phyloP scores from a whole-genome alignment of 2,113 vertebrate species.

The Erythrolamprus reginae region DNA sequence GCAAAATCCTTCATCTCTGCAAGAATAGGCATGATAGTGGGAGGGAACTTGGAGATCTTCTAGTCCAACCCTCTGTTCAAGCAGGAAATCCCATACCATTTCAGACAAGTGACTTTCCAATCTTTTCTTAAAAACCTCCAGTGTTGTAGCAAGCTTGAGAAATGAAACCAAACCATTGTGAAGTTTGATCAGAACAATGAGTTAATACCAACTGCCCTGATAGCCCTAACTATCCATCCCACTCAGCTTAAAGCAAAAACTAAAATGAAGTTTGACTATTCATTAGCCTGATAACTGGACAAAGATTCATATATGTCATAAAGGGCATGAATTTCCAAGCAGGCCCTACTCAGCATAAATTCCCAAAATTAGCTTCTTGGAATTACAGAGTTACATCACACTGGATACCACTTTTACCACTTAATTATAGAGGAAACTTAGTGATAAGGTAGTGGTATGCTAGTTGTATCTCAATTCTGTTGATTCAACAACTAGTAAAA shows the following conservation, averaged over 20 bases:
- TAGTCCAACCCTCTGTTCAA: background rate
- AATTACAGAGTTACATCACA: background rate
- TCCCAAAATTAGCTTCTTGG: background rate
- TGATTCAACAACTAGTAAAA: background rate
- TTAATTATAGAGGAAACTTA: background rate
- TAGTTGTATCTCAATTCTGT: background rate
- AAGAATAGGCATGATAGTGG: background rate
- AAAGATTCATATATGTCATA: background rate
- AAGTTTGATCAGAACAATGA: background rate
- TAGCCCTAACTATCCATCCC: background rate
- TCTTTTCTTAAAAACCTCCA: background rate
- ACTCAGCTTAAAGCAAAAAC: background rate
- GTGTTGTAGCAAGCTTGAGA: background rate
- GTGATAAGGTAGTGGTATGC: background rate
- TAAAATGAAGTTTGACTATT: background rate
- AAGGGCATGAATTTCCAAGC: background rate
- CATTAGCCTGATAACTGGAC: background rate
- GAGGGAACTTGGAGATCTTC: background rate
- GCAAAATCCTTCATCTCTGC: background rate
- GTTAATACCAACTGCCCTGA: background rate
- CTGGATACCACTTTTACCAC: background rate
- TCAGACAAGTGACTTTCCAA: background rate
- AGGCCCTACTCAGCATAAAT: background rate
- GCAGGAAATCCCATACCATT: background rate
- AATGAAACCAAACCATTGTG: background rate